Base-by-base conservation (phyloP, 2,113 vertebrate species). In the Ptychochromis oligacanthus region DNA sequence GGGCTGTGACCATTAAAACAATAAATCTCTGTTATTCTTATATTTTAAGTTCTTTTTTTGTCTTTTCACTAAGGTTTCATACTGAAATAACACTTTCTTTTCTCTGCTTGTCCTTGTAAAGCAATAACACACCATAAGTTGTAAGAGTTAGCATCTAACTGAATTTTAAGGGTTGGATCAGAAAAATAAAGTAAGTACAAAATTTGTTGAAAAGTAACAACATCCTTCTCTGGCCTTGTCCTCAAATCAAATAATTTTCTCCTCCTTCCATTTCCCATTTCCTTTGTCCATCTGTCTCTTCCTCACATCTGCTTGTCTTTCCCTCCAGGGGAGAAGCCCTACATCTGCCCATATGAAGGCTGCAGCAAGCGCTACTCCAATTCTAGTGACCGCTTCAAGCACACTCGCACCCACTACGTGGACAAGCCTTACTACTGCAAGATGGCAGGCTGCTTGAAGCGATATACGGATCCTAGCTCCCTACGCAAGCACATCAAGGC, bases 381-480 rank as follows among this genome's bases (percentile, higher is more conserved):
- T 96, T 99, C 98, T 7, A 99, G 98, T 2, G 98, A 99, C 95
- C 98, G 98, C 93, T 99, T 99, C 96, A 99, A 99, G 94, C 98
- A 99, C 95, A 99, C 98, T 0, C 98, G 98, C 85, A 99, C 98
- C 5, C 98, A 99, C 95, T 99, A 99, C 3, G 97, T 99, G 91
- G 98, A 99, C 96, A 99, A 98, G 94, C 98, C 98, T 77, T 99
- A 99, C 94, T 98, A 96, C 95, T 99, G 98, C 97, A 99, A 98
- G 96, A 99, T 99, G 98, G 97, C 95, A 0, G 98, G 98, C 92
- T 99, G 98, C 91, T 96, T 97, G 94, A 99, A 99, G 88, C 98
- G 98, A 94, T 99, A 99, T 96, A 99, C 98, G 0, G 98, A 99
- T 95, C 98, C 98, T 95, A 99, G 98, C 95, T 99, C 98, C 0